phyloP scores from a whole-genome alignment of 2,888 invertebrate species.

The Ecdyonurus torrentis region DNA sequence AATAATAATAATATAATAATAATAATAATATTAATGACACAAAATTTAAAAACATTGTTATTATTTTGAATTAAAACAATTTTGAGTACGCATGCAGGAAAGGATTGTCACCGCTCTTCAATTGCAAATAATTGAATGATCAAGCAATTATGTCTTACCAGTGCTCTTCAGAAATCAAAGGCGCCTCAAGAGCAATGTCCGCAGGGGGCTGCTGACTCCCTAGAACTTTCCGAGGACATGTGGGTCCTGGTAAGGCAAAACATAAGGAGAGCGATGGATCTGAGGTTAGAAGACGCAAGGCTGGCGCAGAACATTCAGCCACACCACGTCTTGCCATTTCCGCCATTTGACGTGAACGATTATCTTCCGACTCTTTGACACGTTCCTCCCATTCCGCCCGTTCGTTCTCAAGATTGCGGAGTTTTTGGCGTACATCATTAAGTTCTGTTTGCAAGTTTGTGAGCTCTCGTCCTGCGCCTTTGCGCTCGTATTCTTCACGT shows the following conservation, averaged over 20 bases:
- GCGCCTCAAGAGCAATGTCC: constrained; percentile 42
- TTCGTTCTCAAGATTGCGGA: neutral
- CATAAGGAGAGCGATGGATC: neutral
- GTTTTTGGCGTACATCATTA: neutral
- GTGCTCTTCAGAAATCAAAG: constrained; percentile 39
- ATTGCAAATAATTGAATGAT: too few species aligned
- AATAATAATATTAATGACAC: too few species aligned
- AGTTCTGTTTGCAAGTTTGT: neutral
- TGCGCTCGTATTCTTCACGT: constrained; percentile 37
- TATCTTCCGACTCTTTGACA: neutral
- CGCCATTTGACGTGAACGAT: neutral
- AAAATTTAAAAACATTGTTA: too few species aligned
- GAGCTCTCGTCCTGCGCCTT: constrained; percentile 11
- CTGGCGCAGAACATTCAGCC: neutral
- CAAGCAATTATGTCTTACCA: constrained; percentile 31
- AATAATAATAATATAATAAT: too few species aligned
- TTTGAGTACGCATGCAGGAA: too few species aligned
- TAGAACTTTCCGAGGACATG: neutral
- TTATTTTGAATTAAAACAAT: too few species aligned
- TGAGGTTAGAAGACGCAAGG: neutral
- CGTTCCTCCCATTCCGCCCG: neutral
- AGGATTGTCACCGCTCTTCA: too few species aligned
- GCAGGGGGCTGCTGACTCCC: constrained; percentile 7
- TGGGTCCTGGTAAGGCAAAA: neutral
- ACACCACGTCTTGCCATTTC: neutral